A percentile compares a stretch with the other conserved stretches of the same genome.
These are phyloP conservation scores for Trachops cirrhosus DNA, from an alignment of 2,797 vertebrate genomes.

Conservation along the genomic window DNA sequence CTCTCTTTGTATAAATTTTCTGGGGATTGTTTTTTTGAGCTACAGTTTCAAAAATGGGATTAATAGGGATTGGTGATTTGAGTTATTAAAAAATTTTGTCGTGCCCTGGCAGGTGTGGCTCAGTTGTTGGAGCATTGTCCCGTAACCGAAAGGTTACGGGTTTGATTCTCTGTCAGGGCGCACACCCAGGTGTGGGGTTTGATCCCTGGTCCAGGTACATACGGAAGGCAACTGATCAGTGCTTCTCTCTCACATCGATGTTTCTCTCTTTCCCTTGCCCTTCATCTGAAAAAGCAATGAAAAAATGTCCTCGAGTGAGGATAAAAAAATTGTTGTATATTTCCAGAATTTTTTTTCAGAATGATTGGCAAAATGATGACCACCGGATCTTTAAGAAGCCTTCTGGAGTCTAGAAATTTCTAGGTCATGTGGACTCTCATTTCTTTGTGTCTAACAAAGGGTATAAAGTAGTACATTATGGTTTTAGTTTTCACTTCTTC, in stretches of 20 bases:
- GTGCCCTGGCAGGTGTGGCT: background rate
- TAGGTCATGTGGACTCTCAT: background rate
- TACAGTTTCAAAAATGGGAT: background rate
- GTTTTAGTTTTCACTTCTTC: slow-evolving; percentile 20
- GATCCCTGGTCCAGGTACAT: background rate
- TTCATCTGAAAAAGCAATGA: background rate
- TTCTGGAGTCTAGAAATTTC: background rate
- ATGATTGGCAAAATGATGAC: background rate
- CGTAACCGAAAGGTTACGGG: background rate
- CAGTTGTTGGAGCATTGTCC: background rate
- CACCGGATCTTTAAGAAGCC: background rate
- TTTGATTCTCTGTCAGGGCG: background rate
- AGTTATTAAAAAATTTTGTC: background rate
- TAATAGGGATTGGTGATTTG: background rate
- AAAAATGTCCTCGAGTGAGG: background rate
- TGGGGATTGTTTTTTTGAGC: background rate
- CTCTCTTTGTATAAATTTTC: background rate
- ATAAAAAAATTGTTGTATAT: background rate
- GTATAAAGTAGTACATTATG: background rate
- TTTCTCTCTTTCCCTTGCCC: background rate
- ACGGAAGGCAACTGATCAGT: background rate
- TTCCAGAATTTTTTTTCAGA: background rate
- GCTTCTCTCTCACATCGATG: background rate
- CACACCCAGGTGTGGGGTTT: background rate
- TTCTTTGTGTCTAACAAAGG: background rate